phyloP scores from a whole-genome alignment of 2,113 vertebrate species.

The Tricholaema leucomelas region DNA sequence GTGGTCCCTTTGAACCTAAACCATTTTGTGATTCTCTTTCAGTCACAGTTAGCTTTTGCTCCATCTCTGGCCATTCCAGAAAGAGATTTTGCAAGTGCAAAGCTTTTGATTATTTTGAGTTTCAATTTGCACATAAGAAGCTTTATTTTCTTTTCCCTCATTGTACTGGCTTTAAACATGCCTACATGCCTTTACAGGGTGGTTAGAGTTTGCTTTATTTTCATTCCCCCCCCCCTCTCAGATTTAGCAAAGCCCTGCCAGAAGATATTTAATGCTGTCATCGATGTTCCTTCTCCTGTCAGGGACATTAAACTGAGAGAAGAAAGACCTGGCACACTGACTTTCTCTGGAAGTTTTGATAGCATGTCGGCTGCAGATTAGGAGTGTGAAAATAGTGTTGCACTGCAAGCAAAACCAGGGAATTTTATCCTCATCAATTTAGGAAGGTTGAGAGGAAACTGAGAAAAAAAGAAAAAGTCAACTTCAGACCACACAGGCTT shows the following conservation, averaged over 20 bases:
- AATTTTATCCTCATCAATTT: slow-evolving; percentile 28
- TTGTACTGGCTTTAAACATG: neutral
- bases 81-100: neutral
- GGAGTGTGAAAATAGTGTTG: slow-evolving; percentile 34
- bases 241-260: slow-evolving; percentile 37
- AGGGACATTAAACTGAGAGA: slow-evolving; percentile 41
- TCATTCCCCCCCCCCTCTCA: neutral
- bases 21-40: neutral
- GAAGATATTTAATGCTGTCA: slow-evolving; percentile 43
- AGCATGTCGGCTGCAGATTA: slow-evolving; percentile 17
- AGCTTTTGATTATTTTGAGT: slow-evolving; percentile 11
- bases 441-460: neutral
- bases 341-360: slow-evolving; percentile 52
- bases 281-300: slow-evolving; percentile 22
- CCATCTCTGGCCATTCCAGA: neutral
- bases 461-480: neutral
- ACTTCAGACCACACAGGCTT: neutral
- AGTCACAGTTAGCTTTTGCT: neutral
- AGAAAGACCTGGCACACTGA: slow-evolving; percentile 26
- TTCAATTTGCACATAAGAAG: neutral
- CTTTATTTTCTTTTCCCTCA: neutral
- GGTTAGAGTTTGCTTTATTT: neutral
- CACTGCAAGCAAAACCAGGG: slow-evolving; percentile 17
- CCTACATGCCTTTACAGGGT: neutral
- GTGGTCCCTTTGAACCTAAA: no score